Base-by-base conservation (phyloP, 2,888 invertebrate species). In the Buathra laborator region DNA sequence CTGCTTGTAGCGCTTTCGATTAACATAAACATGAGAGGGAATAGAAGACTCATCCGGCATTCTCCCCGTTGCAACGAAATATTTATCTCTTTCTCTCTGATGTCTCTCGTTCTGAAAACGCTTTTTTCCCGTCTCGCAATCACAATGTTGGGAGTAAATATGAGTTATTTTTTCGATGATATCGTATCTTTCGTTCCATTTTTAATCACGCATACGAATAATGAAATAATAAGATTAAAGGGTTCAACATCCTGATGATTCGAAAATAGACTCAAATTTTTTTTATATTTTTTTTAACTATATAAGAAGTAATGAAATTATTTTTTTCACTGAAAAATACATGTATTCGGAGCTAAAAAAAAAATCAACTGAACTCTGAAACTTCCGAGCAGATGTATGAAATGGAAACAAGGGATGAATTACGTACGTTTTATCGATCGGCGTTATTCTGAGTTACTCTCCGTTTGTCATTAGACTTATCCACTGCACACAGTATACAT, bases 1-100 rank as follows among this genome's bases (percentile, higher is more conserved):
- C 37, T 37, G 37, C 77, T 77, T 72, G 71, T 68, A 37, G 67
- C 43, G 76, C 29, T 14, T 32, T 67, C 67, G 67, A 72, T 84
- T 84, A 84, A 83, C 84, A 84, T 86, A 86, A 84, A 84, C 84
- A 84, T 70, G 86, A 84, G 84, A 14, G 59, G 71, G 66, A 37
- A 32, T 12, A 59, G 59, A 32, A 67, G 59, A 32, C 44, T 43
- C 44, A 46, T 43, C 19, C 43, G n/a, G 44, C 46, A 62, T 64
- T 79, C 71, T 48, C 56, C 44, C 71, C 32, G 43, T 51, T 46
- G 48, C 43, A 77, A 46, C 83, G 72, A 81, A 77, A 74, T 44
- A 37, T 78, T 80, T 66, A 32, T 53, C 71, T 72, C 46, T 81
- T 72, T 70, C 74, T 71, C 2, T 19, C 48, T 59, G 68, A 56